phyloP scores from a whole-genome alignment of 1,140 invertebrate species.

The Idris sp. region DNA sequence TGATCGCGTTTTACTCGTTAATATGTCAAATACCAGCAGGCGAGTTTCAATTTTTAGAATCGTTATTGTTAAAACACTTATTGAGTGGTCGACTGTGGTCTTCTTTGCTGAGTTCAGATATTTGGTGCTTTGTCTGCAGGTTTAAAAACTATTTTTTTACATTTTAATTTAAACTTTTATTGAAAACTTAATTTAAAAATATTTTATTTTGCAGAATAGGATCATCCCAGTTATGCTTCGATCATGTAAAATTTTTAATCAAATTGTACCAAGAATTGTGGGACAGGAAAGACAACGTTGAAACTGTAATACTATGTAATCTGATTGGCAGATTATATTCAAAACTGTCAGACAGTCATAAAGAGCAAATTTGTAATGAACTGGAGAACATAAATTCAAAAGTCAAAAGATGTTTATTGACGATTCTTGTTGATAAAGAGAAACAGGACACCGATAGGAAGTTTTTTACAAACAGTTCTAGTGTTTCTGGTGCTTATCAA shows the following conservation, averaged over 20 bases:
- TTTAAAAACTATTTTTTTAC: too few relatives aligned
- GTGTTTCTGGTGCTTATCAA: constrained; percentile 47
- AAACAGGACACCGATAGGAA: constrained; percentile 44
- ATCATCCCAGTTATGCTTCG: constrained; percentile 66
- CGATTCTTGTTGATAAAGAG: constrained; percentile 39
- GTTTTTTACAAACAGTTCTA: constrained; percentile 2
- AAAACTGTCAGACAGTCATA: constrained; percentile 63
- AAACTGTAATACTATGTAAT: constrained; percentile 63
- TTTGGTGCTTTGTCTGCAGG: constrained; percentile 72
- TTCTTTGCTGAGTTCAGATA: constrained; percentile 67
- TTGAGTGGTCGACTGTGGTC: constrained; percentile 67
- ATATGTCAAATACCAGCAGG: constrained; percentile 58
- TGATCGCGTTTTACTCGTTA: constrained; percentile 62
- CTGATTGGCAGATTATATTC: constrained; percentile 67
- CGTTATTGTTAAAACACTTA: constrained; percentile 68
- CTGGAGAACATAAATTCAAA: constrained; percentile 55
- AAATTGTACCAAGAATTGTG: constrained; percentile 60
- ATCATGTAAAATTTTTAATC: constrained; percentile 67
- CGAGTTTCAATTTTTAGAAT: constrained; percentile 64
- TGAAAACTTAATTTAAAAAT: too few relatives aligned
- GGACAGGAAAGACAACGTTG: constrained; percentile 58
- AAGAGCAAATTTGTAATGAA: constrained; percentile 53
- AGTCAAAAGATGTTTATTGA: constrained; percentile 32
- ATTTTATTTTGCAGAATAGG: constrained; percentile 62
- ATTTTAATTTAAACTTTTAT: too few relatives aligned